A percentile compares a stretch with the other conserved stretches of the same genome.
phyloP scores from a whole-genome alignment of 1,140 invertebrate species.

The Drosophila setifemur region DNA sequence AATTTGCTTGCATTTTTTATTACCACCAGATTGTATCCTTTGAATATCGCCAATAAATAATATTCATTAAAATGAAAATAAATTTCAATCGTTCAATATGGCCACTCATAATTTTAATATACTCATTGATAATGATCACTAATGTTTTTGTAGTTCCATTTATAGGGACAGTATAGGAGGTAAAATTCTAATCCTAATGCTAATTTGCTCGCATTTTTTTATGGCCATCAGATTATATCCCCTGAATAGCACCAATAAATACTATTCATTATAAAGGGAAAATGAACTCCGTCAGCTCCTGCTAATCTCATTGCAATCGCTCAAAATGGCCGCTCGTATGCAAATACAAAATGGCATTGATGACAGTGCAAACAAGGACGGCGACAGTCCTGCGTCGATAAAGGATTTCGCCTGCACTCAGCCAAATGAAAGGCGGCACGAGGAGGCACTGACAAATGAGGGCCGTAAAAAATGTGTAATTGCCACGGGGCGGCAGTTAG shows the following conservation, averaged over 20 bases:
- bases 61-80: background rate
- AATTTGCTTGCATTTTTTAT: too few relatives aligned
- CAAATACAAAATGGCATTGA: slow-evolving; percentile 63
- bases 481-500: slow-evolving; percentile 38
- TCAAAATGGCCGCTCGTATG: slow-evolving; percentile 29
- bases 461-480: slow-evolving; percentile 50
- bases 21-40: too few relatives aligned
- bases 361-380: slow-evolving; percentile 71
- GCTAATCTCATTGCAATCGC: slow-evolving; percentile 21
- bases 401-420: slow-evolving; percentile 41
- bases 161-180: too few relatives aligned
- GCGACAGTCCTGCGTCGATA: slow-evolving; percentile 50
- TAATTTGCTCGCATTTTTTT: too few relatives aligned
- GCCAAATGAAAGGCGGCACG: slow-evolving; percentile 63
- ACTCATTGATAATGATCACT: too few relatives aligned
- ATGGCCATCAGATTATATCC: too few relatives aligned
- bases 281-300: background rate
- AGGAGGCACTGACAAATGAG: slow-evolving; percentile 26
- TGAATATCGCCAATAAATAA: too few relatives aligned
- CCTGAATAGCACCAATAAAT: too few relatives aligned
- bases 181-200: too few relatives aligned
- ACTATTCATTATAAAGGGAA: background rate
- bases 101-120: slow-evolving; percentile 9
- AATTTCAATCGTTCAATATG: slow-evolving; percentile 26
- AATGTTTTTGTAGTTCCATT: too few relatives aligned